Evolutionary conservation across 2,113 vertebrate species (phyloP).

Genomic region (Podiceps cristatus): DNA sequence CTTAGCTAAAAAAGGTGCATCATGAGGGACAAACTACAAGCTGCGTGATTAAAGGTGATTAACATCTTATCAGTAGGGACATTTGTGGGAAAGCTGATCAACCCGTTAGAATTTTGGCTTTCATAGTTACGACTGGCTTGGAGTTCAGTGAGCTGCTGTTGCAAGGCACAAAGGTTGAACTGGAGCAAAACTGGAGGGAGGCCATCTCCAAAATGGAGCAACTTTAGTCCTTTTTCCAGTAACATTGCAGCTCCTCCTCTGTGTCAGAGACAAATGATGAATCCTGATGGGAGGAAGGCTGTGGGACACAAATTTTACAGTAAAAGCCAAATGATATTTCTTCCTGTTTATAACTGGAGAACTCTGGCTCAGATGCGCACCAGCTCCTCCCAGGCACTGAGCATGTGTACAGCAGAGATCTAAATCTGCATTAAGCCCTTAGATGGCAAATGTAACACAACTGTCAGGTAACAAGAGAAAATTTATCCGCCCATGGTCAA

Average conservation of each 20-base stretch:
- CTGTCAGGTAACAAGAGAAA: slow-evolving; percentile 4
- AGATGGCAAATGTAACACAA: slow-evolving; percentile 4
- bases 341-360: slow-evolving; percentile 37
- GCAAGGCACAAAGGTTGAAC: background rate
- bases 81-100: background rate
- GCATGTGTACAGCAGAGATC: background rate
- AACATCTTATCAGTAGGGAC: accelerated
- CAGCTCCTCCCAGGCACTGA: background rate
- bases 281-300: background rate
- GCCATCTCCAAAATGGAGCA: background rate
- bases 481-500: background rate
- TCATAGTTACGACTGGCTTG: background rate
- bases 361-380: background rate
- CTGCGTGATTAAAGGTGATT: accelerated
- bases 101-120: background rate
- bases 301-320: background rate
- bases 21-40: accelerated
- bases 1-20: background rate
- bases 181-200: background rate
- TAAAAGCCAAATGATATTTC: slow-evolving; percentile 14
- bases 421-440: slow-evolving; percentile 2
- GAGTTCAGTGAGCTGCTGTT: background rate
- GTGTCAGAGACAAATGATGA: background rate
- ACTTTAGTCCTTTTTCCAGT: background rate
- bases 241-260: background rate